Evolutionary conservation across 2,113 vertebrate genomes (phyloP), one percentile per base, ranked within the genome.

Genomic region (Hemibagrus wyckioides): DNA sequence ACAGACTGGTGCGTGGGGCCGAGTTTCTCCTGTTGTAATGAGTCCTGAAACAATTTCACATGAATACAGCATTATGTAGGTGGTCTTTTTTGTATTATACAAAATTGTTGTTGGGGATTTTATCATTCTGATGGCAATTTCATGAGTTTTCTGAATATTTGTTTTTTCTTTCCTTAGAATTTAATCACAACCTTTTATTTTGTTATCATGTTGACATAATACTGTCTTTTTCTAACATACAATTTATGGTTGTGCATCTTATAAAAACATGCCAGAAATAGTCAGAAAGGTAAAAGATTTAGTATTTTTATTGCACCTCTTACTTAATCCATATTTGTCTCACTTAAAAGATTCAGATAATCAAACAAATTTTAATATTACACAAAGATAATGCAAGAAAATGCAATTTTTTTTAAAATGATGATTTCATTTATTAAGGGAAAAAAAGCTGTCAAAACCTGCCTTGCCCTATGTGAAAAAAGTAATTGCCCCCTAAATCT

Each of bases 1-100:
- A 86, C 79, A 71, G 77, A 44, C 79, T 86, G 63, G 50, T 48
- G 85, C 28, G 65, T 86, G 85, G 50, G 63, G 25, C 33, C 25
- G 59, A 67, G 80, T 21, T 80, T 86, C 44, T 61, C 30, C 84
- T 80, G 56, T 44, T 69, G 59, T 56, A 50, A 54, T 44, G 71
- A 65, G 3, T 23, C 33, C 23, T 54, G 15, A 81, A 81, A 50
- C 50, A 13, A 52, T 65, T 44, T 48, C 28, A 67, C 14, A 86
- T 69, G 44, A 65, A 80, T n/a, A 52, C 23, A 28, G 25, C 44
- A 69, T 69, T 80, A 80, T 79, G 57, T 79, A 65, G 57, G 41
- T 59, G n/a, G 54, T 48, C 21, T 67, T 36, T 67, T 65, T 67
- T 33, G 21, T 41, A 71, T 71, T 73, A 73, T 11, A 73, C 36